Evolutionary conservation across 2,888 invertebrate species (phyloP), one percentile per base, ranked within the genome.

Genomic region (Falcaria lacertinaria): DNA sequence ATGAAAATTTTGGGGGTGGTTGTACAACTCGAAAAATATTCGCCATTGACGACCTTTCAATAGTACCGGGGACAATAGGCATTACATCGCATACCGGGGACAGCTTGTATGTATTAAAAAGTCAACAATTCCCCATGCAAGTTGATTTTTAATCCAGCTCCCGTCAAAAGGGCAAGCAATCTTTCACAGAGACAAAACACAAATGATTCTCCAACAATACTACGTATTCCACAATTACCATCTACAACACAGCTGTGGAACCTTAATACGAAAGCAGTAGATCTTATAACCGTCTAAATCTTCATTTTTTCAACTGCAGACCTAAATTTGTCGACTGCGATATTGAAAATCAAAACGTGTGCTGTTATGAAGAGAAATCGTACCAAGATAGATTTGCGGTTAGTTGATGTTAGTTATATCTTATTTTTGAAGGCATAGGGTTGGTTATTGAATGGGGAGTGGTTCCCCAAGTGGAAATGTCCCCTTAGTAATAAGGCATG

Each of bases 71-170:
- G n/a, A n/a, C n/a, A n/a, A n/a, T n/a, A n/a, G n/a, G n/a, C n/a
- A n/a, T n/a, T n/a, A n/a, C n/a, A n/a, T n/a, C n/a, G n/a, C n/a
- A n/a, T n/a, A n/a, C n/a, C n/a, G n/a, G n/a, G n/a, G n/a, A n/a
- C n/a, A n/a, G n/a, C n/a, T n/a, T n/a, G n/a, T n/a, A n/a, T n/a
- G n/a, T 3, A 19, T 73, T 73, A 73, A 70, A 71, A 63, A 64
- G 62, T 64, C 61, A 54, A 58, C 41, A 58, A 52, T 61, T 11
- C 11, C 28, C 28, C 28, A 11, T 8, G 7, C 25, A 11, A 28
- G 28, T 28, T 19, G 3, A 11, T 28, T 11, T 11, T 28, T 11
- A 28, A 28, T 28, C 28, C 11, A 11, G 1, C 1, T 28, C 7
- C 28, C 7, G 28, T 7, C 28, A 11, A 28, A 28, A 28, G 28